phyloP scores from a whole-genome alignment of 2,888 invertebrate species.

The Volucella inflata region DNA sequence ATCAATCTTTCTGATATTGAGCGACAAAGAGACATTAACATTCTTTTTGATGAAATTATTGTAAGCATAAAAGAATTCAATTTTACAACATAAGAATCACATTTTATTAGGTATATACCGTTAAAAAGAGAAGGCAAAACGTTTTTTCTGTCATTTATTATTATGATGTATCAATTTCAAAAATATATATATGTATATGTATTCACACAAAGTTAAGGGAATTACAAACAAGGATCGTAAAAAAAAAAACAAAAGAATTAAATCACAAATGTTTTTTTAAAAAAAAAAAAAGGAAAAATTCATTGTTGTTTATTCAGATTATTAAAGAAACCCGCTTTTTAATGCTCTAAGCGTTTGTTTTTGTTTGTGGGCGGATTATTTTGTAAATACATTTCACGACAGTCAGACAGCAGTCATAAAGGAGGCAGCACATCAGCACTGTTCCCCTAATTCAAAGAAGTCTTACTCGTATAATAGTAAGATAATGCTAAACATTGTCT shows the following conservation, averaged over 20 bases:
- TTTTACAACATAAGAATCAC: constrained; percentile 35
- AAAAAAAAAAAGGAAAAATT: constrained; percentile 12
- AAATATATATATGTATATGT: constrained; percentile 54
- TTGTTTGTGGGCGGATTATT: background rate
- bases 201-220: constrained; percentile 16
- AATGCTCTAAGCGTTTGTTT: constrained; percentile 33
- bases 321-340: constrained; percentile 66
- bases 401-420: too few relatives aligned
- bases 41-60: constrained; percentile 9
- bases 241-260: constrained; percentile 19
- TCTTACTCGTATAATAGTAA: too few relatives aligned
- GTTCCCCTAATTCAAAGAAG: too few relatives aligned
- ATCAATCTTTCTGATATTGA: background rate
- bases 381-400: background rate
- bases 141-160: constrained; percentile 25
- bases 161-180: constrained; percentile 43
- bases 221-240: background rate
- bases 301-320: constrained; percentile 65
- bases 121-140: background rate
- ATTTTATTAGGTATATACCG: constrained; percentile 27
- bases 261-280: background rate
- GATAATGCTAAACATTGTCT: too few relatives aligned
- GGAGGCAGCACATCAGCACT: too few relatives aligned
- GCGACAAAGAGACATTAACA: background rate
- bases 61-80: constrained; percentile 47